These are phyloP conservation scores for Yasuhikotakia modesta DNA, from an alignment of 2,797 vertebrate genomes.

Conservation along the genomic window DNA sequence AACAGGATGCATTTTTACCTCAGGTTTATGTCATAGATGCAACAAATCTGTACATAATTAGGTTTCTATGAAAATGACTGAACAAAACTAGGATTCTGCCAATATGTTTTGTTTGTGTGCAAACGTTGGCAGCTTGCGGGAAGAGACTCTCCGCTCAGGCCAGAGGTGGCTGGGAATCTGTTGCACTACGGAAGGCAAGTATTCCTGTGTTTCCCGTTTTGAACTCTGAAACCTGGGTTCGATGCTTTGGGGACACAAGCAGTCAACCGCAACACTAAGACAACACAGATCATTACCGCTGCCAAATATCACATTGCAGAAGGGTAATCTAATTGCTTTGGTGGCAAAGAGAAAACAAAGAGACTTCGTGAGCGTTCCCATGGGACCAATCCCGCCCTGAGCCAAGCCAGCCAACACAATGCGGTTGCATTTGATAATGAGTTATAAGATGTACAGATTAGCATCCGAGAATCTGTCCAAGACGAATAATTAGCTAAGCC, in stretches of 20 bases:
- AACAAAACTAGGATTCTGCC: too few species aligned
- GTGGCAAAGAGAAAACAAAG: slow-evolving; percentile 29
- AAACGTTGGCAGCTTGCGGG: slow-evolving; percentile 83
- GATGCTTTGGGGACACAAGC: slow-evolving; percentile 20
- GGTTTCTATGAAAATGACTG: too few species aligned
- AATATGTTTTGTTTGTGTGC: too few species aligned
- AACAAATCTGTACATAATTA: too few species aligned
- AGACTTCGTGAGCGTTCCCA: slow-evolving; percentile 11
- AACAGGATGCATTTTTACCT: too few species aligned
- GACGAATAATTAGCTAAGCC: slow-evolving; percentile 7
- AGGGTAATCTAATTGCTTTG: slow-evolving; percentile 46
- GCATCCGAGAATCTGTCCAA: slow-evolving; percentile 7
- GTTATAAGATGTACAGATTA: slow-evolving; percentile 37
- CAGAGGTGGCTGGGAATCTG: slow-evolving; percentile 93
- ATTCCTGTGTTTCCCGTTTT: slow-evolving; percentile 8
- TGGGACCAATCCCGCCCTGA: too few species aligned
- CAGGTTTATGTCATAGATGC: too few species aligned
- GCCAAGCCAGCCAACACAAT: not conserved
- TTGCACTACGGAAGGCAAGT: slow-evolving; percentile 96
- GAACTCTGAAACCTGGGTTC: slow-evolving; percentile 7
- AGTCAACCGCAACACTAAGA: slow-evolving; percentile 23
- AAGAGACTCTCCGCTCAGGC: slow-evolving; percentile 93
- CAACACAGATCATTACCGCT: slow-evolving; percentile 27
- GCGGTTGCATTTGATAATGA: slow-evolving; percentile 37
- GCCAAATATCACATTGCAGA: slow-evolving; percentile 42